Conservation (phyloP, 2,113 vertebrate species). For the Tenrec ecaudatus region DNA sequence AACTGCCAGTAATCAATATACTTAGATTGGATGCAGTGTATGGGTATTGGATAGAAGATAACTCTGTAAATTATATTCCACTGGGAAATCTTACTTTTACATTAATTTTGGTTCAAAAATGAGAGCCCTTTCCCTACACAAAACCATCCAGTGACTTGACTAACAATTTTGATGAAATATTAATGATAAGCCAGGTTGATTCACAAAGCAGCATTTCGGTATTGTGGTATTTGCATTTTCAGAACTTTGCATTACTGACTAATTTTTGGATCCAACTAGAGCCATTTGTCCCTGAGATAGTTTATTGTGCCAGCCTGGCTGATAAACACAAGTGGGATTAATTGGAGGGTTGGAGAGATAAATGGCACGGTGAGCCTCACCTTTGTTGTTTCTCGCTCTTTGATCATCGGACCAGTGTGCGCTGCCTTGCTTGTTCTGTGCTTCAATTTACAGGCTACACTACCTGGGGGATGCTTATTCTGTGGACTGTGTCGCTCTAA, state of each 20-base stretch:
- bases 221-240: background rate
- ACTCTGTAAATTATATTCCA: background rate
- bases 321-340: too few relatives aligned
- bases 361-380: too few relatives aligned
- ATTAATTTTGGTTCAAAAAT: background rate
- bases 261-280: background rate
- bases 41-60: background rate
- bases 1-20: background rate
- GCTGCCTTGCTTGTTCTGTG: too few relatives aligned
- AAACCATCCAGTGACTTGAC: background rate
- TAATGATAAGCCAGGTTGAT: background rate
- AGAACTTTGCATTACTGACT: background rate
- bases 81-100: conserved; percentile 35
- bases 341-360: too few relatives aligned
- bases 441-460: too few relatives aligned
- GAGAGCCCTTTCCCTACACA: background rate
- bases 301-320: too few relatives aligned
- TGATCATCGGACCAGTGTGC: too few relatives aligned
- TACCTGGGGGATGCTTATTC: too few relatives aligned
- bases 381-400: too few relatives aligned
- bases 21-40: background rate
- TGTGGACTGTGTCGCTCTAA: too few relatives aligned
- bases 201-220: background rate
- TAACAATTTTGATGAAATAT: background rate
- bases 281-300: background rate